Percentiles rank a stretch among this genome's conserved stretches.
phyloP scores from a whole-genome alignment of 2,888 invertebrate genomes.

The Thecophora atra region DNA sequence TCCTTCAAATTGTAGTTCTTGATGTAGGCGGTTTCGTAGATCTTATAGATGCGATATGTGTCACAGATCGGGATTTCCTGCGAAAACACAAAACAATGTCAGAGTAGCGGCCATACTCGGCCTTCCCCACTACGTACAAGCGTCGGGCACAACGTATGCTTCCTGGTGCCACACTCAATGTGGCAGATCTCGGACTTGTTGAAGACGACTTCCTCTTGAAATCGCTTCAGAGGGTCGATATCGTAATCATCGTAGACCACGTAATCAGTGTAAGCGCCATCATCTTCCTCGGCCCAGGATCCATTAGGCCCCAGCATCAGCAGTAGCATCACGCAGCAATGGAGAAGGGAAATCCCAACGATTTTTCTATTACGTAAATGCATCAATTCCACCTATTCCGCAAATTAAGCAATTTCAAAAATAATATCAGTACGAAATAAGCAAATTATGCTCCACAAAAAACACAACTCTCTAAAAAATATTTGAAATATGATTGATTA shows the following conservation, averaged over 20 bases:
- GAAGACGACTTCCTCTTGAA: not conserved
- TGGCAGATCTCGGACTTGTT: not conserved
- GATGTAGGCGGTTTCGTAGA: slow-evolving; percentile 3
- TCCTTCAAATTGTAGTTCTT: slow-evolving; percentile 16
- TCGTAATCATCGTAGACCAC: not conserved
- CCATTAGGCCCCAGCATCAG: too few relatives aligned
- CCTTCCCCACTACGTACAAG: not conserved
- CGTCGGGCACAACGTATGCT: slow-evolving; percentile 12
- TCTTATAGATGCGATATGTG: not conserved
- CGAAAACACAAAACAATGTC: not conserved
- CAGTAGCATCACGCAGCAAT: too few relatives aligned
- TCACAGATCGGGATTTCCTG: slow-evolving; percentile 14
- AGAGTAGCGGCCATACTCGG: not conserved
- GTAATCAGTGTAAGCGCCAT: too few relatives aligned
- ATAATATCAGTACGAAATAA: too few relatives aligned
- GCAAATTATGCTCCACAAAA: too few relatives aligned
- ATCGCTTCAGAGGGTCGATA: not conserved
- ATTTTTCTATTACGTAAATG: too few relatives aligned
- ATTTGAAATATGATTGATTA: too few relatives aligned
- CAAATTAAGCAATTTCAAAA: too few relatives aligned
- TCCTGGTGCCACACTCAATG: not conserved
- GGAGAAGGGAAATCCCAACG: too few relatives aligned
- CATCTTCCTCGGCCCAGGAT: too few relatives aligned
- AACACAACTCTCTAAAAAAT: too few relatives aligned
- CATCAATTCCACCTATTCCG: too few relatives aligned